Evolutionary conservation across 1,140 invertebrate species (phyloP).

Genomic region (Hycleus phaleratus): DNA sequence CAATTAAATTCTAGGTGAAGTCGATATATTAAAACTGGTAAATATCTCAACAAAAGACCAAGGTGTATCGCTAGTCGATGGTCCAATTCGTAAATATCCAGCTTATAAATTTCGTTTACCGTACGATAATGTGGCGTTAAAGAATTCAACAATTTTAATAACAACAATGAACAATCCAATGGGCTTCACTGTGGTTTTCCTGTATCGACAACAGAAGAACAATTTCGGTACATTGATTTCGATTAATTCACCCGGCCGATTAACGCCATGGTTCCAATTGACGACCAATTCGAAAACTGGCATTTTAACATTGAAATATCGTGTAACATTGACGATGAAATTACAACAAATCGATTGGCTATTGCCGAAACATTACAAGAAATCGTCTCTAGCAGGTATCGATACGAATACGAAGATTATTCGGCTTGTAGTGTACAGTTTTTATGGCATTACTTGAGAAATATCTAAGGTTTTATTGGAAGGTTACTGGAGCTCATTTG

Average conservation of each 20-base stretch:
- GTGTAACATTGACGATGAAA: conserved; percentile 30
- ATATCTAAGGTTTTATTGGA: too few species aligned
- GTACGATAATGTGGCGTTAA: conserved; percentile 40
- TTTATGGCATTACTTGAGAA: too few species aligned
- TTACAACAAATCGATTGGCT: conserved; percentile 37
- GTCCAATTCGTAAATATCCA: conserved; percentile 38
- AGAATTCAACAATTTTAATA: conserved; percentile 31
- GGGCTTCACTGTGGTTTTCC: conserved; percentile 40
- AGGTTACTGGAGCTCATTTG: too few species aligned
- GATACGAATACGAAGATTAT: background rate
- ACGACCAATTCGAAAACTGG: conserved; percentile 39
- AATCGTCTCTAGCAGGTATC: conserved; percentile 39
- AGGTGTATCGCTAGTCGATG: conserved; percentile 40
- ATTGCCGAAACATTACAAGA: conserved; percentile 35
- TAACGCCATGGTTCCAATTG: conserved; percentile 44
- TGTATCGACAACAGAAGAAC: conserved; percentile 42
- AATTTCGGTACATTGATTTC: conserved; percentile 43
- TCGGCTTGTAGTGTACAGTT: too few species aligned
- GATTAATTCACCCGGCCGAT: conserved; percentile 42
- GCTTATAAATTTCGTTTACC: conserved; percentile 43
- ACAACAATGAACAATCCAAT: conserved; percentile 28
- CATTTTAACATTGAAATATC: conserved; percentile 36
- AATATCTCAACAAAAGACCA: conserved; percentile 40
- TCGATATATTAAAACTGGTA: conserved; percentile 42
- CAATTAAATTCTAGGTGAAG: conserved; percentile 28